phyloP scores from a whole-genome alignment of 2,113 vertebrate species.

The Peucedramus taeniatus region DNA sequence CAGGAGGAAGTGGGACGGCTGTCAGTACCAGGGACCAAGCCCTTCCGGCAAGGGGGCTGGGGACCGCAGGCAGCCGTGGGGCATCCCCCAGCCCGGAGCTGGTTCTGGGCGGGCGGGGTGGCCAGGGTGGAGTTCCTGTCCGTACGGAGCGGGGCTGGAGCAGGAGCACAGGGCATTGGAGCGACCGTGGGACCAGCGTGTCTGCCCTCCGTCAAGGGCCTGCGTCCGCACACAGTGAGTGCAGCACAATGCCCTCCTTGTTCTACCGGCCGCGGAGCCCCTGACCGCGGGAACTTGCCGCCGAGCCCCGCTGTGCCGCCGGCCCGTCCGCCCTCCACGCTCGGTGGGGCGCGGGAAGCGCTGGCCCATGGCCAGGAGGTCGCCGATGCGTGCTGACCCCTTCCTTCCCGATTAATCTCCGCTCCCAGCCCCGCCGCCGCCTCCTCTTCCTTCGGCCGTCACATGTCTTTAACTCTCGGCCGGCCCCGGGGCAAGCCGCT shows the following conservation, averaged over 20 bases:
- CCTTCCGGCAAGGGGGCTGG: background rate
- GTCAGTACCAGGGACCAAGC: background rate
- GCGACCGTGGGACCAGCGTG: background rate
- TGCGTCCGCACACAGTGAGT: background rate
- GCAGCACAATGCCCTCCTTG: background rate
- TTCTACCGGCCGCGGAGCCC: background rate
- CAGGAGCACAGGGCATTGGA: background rate
- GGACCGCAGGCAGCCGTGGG: background rate
- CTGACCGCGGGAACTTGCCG: background rate
- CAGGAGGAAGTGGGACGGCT: background rate
- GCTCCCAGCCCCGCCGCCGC: background rate
- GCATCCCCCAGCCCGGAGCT: background rate
- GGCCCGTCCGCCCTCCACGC: background rate
- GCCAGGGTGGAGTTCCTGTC: background rate
- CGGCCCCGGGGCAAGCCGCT: slow-evolving; percentile 33
- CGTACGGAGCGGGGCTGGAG: rapidly evolving
- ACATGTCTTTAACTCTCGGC: slow-evolving; percentile 3
- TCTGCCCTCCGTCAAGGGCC: background rate
- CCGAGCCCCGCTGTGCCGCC: background rate
- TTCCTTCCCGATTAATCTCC: slow-evolving; percentile 17
- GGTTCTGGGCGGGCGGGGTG: too few species aligned
- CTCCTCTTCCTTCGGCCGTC: slow-evolving; percentile 21
- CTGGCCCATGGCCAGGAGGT: background rate
- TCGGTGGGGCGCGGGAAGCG: background rate
- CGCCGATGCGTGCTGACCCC: background rate